Evolutionary conservation across 2,113 vertebrate species (phyloP), one percentile per base, ranked within the genome.

Genomic region (Holacanthus passer): DNA sequence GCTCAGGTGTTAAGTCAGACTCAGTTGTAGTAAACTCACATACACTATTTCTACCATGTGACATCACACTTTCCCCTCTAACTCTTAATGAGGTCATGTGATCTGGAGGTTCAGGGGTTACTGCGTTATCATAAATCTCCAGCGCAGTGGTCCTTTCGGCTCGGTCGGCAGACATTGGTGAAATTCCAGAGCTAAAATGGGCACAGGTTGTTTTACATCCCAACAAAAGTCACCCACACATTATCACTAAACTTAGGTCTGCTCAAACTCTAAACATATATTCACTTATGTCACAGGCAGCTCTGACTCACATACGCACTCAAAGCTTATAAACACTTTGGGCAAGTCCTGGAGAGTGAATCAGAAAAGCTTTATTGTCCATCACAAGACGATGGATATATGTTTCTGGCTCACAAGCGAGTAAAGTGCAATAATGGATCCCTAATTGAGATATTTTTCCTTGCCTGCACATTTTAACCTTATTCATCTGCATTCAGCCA

Each of bases 101-200:
- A 82, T 70, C 20, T 13, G 19, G 11, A 47, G 76, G 74, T 71
- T 80, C 70, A 79, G 48, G n/a, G 81, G 74, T 82, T 45, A 68
- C 7, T 4, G 16, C 0, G 41, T 66, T 65, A 73, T 83, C 59
- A 77, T 92, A 88, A 87, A 88, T 82, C 73, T 66, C 35, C 8
- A 37, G 66, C n/a, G 37, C 47, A 35, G 55, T 41, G 41, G 69
- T 39, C 50, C 32, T 78, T 87, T 83, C 3, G 14, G 41, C 79
- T 85, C 37, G 50, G 63, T 55, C 2, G 2, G 68, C 64, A 62
- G 73, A 82, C 77, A 83, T 87, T 83, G 24, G 35, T 50, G 35
- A 81, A 52, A 90, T 88, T 62, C 79, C 78, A 48, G 22, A 27
- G 65, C 84, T 88, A 89, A 87, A 93, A 84, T 8, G 35, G 71